Evolutionary conservation across 2,888 invertebrate genomes (phyloP).

Genomic region (Ophioninae sp.): DNA sequence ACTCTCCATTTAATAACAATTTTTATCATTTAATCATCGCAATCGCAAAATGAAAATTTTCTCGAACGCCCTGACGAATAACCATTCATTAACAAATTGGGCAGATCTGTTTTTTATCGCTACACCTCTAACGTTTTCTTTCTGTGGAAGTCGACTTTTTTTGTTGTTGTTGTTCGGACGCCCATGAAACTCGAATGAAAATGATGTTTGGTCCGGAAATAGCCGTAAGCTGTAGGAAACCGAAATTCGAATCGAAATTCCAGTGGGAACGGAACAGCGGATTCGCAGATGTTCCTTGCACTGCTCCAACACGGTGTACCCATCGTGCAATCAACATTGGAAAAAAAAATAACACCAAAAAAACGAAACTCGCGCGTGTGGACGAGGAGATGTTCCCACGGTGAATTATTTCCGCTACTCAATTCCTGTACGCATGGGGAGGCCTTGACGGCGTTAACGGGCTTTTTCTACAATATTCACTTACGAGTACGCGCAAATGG

Average conservation of each 20-base stretch:
- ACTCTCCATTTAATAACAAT: no score
- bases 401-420: slow-evolving; percentile 22
- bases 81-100: no score
- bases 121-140: background rate
- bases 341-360: slow-evolving; percentile 11
- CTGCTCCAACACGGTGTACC: background rate
- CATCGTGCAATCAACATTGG: background rate
- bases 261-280: slow-evolving; percentile 25
- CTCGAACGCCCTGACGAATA: no score
- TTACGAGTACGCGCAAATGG: background rate
- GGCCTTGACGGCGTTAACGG: background rate
- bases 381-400: slow-evolving; percentile 20
- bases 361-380: background rate
- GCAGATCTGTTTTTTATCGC: no score
- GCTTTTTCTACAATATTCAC: background rate
- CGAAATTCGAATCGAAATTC: background rate
- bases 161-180: background rate
- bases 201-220: background rate
- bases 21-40: no score
- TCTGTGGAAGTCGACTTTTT: background rate
- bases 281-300: slow-evolving; percentile 19
- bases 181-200: background rate
- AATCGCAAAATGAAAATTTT: no score
- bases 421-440: slow-evolving; percentile 28
- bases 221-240: background rate